Conservation (phyloP, 2,797 vertebrate genomes). For the Danio aesculapii region DNA sequence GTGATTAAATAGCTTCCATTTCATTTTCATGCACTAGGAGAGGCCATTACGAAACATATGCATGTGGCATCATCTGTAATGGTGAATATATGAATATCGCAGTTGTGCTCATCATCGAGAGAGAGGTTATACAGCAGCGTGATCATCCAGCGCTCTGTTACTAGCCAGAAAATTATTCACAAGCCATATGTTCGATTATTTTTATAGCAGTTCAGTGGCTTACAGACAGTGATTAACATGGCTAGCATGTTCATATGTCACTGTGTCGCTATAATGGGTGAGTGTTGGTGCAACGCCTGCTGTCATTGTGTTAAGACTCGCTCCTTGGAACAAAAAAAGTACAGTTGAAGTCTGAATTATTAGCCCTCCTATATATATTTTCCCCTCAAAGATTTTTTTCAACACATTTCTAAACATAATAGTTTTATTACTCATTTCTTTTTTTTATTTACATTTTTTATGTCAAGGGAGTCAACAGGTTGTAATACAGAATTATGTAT, state of each 20-base stretch:
- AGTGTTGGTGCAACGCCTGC: not conserved
- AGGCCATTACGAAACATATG: constrained; percentile 16
- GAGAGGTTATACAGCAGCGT: not conserved
- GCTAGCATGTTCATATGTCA: not conserved
- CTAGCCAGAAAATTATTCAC: constrained; percentile 8
- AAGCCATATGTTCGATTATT: constrained; percentile 5
- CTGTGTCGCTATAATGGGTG: not conserved
- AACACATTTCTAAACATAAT: too few relatives aligned
- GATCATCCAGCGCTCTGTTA: not conserved
- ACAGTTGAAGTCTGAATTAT: too few relatives aligned
- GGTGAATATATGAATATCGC: not conserved
- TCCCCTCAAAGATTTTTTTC: too few relatives aligned
- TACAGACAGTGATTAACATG: not conserved
- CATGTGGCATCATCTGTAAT: not conserved
- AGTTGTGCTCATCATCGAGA: constrained; percentile 6
- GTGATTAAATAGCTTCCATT: constrained; percentile 8
- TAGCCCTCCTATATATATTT: too few relatives aligned
- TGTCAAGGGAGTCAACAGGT: too few relatives aligned
- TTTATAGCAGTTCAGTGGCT: not conserved
- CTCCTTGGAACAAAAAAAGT: not conserved
- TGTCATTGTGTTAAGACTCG: not conserved
- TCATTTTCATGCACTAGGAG: constrained; percentile 5
- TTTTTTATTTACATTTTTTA: too few relatives aligned
- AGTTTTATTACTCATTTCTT: too few relatives aligned
- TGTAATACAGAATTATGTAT: too few relatives aligned